Evolutionary conservation across 2,113 vertebrate species (phyloP).

Genomic region (Neolamprologus modestus): DNA sequence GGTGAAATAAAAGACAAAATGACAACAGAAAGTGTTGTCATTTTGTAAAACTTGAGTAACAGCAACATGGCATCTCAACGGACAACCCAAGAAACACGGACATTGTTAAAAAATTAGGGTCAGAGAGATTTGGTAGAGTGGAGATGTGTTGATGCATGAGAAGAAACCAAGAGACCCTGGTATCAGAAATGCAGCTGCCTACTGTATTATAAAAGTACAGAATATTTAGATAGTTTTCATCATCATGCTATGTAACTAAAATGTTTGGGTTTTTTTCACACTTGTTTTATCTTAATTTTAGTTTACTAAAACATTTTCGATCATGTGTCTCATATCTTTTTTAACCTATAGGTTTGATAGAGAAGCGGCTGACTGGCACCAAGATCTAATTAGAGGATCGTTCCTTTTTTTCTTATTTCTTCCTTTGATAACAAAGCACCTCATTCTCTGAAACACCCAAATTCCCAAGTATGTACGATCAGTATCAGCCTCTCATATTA

Average conservation of each 20-base stretch:
- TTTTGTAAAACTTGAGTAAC: not conserved
- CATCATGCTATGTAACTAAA: not conserved
- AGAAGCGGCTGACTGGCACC: not conserved
- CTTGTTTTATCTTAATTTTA: not conserved
- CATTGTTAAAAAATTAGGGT: not conserved
- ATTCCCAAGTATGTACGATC: slow-evolving; percentile 11
- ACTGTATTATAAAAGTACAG: not conserved
- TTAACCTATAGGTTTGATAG: not conserved
- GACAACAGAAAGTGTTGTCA: not conserved
- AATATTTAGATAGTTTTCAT: not conserved
- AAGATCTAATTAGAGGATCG: not conserved
- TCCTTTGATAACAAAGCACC: not conserved
- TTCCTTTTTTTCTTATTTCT: not conserved
- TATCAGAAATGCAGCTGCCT: not conserved
- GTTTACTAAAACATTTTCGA: not conserved
- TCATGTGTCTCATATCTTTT: not conserved
- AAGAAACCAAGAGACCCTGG: not conserved
- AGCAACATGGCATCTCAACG: not conserved
- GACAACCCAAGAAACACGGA: not conserved
- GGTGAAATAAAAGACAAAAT: not conserved
- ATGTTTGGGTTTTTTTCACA: not conserved
- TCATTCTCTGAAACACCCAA: not conserved
- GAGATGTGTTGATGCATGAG: not conserved
- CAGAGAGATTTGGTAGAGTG: not conserved
- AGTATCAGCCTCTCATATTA: slow-evolving; percentile 16